phyloP scores from a whole-genome alignment of 2,113 vertebrate genomes.

The Xiphias gladius region DNA sequence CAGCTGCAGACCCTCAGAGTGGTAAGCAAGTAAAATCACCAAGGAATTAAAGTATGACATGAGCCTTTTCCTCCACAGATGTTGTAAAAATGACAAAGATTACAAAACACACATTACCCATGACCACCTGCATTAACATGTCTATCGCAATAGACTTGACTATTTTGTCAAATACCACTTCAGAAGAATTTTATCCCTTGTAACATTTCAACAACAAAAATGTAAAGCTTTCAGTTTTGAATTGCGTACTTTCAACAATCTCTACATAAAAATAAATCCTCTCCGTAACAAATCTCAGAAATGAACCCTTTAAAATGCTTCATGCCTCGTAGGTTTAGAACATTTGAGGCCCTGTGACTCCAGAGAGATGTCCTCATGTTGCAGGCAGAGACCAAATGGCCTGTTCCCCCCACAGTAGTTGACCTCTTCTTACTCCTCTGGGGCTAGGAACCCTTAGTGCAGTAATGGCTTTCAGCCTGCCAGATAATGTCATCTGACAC shows the following conservation, averaged over 20 bases:
- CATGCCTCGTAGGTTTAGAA: conserved; percentile 25
- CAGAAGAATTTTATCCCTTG: conserved; percentile 15
- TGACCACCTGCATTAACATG: conserved; percentile 32
- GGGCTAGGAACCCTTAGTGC: conserved; percentile 48
- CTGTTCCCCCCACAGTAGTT: conserved; percentile 65
- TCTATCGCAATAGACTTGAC: conserved; percentile 18
- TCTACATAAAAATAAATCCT: conserved; percentile 40
- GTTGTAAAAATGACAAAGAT: conserved; percentile 40
- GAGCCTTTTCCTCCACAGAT: conserved; percentile 17
- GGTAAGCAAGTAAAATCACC: conserved; percentile 20
- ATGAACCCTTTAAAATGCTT: not conserved
- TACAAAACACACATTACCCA: conserved; percentile 35
- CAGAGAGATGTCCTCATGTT: conserved; percentile 60
- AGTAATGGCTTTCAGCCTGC: conserved; percentile 67
- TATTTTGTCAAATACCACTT: conserved; percentile 15
- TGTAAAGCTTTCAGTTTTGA: conserved; percentile 17
- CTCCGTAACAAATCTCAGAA: conserved; percentile 5
- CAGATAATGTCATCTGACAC: conserved; percentile 82
- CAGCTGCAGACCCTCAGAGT: conserved; percentile 11
- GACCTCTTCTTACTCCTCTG: conserved; percentile 59
- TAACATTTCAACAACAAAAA: conserved; percentile 35
- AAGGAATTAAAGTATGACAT: conserved; percentile 5
- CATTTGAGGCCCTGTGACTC: conserved; percentile 36
- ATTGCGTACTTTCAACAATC: conserved; percentile 21
- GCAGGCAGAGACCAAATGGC: conserved; percentile 44